Conservation (phyloP, 2,888 invertebrate genomes). For the Bellardia pandia region DNA sequence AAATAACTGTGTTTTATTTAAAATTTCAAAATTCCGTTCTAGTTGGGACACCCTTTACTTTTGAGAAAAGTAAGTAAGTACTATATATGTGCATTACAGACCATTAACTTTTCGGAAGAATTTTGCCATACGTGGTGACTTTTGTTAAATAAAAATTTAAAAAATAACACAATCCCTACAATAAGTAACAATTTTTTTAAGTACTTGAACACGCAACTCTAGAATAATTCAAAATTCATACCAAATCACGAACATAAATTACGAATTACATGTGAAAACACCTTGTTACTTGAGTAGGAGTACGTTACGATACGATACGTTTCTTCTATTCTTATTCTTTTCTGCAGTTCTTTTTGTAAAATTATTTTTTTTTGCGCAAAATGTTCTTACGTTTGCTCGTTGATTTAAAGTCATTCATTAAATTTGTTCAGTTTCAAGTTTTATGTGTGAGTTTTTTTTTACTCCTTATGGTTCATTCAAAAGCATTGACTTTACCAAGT, state of each 20-base stretch:
- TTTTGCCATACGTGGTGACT: constrained; percentile 63
- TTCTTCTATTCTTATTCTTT: constrained; percentile 15
- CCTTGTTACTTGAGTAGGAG: constrained; percentile 49
- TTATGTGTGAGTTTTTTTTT: constrained; percentile 47
- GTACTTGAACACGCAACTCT: constrained; percentile 66
- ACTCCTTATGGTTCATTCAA: constrained; percentile 48
- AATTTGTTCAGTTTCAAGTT: constrained; percentile 55
- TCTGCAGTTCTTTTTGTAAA: constrained; percentile 8
- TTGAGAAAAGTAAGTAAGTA: neutral
- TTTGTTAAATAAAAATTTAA: constrained; percentile 29
- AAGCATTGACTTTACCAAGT: constrained; percentile 57
- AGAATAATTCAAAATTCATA: constrained; percentile 71
- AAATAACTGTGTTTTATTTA: no score
- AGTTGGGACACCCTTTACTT: no score
- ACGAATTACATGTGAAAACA: constrained; percentile 73
- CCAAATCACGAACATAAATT: constrained; percentile 73
- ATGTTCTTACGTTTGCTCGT: constrained; percentile 2
- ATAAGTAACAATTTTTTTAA: constrained; percentile 12
- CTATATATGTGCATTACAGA: constrained; percentile 37
- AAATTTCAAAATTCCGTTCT: no score
- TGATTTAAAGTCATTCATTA: constrained; percentile 72
- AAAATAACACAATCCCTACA: constrained; percentile 29
- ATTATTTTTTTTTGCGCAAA: neutral
- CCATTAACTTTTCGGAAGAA: constrained; percentile 66
- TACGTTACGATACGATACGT: constrained; percentile 40